Percentiles rank a stretch among this genome's conserved stretches.
Conservation (phyloP, 1,140 invertebrate species). For the Halyomorpha halys region DNA sequence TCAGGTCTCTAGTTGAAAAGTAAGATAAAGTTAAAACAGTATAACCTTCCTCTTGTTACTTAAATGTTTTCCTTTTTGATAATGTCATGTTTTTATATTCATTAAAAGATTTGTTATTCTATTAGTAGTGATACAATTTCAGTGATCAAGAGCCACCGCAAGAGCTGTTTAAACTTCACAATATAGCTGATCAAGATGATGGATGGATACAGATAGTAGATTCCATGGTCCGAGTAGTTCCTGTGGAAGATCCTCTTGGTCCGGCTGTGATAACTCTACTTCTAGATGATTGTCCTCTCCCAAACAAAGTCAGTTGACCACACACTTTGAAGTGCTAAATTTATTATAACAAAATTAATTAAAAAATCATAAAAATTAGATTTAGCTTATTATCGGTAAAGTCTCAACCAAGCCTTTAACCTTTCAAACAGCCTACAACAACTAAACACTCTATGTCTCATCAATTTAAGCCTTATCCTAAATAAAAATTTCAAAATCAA, state of each 20-base stretch:
- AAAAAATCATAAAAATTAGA: background rate
- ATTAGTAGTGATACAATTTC: constrained; percentile 22
- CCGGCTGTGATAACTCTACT: constrained; percentile 83
- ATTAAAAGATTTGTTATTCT: constrained; percentile 13
- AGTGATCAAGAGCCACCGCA: constrained; percentile 79
- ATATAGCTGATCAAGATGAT: constrained; percentile 78
- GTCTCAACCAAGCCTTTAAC: too few relatives aligned
- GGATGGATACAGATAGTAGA: constrained; percentile 85
- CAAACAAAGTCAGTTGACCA: constrained; percentile 56
- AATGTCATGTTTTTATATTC: constrained; percentile 2
- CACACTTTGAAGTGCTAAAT: too few relatives aligned
- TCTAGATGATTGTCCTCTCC: constrained; percentile 83
- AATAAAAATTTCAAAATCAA: too few relatives aligned
- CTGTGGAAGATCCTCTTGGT: constrained; percentile 74
- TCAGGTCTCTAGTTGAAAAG: constrained; percentile 75
- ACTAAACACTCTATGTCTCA: too few relatives aligned
- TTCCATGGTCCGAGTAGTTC: constrained; percentile 78
- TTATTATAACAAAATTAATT: too few relatives aligned
- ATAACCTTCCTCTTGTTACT: background rate
- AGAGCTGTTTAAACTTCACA: constrained; percentile 70
- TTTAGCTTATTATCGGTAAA: constrained; percentile 21
- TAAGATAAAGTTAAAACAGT: constrained; percentile 38
- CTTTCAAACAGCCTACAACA: too few relatives aligned
- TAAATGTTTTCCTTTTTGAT: background rate
- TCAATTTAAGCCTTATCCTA: too few relatives aligned